A percentile compares a stretch with the other conserved stretches of the same genome.
phyloP scores from a whole-genome alignment of 2,888 invertebrate genomes.

The Metallyticus violacea region DNA sequence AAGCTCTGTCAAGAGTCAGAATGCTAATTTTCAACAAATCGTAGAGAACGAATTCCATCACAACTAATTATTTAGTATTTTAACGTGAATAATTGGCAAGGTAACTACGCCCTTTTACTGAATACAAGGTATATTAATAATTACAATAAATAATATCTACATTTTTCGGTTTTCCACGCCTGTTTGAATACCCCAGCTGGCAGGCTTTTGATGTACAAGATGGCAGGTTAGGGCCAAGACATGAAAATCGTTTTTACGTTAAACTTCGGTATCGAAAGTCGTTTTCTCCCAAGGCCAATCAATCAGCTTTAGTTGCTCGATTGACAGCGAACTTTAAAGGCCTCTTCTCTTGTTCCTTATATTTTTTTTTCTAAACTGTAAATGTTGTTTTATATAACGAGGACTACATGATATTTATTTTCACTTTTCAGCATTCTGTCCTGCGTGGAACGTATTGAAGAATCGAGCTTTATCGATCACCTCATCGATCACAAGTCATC shows the following conservation, averaged over 20 bases:
- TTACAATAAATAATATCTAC: too few species aligned
- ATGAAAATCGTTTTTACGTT: background rate
- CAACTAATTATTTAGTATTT: too few species aligned
- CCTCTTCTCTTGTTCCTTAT: background rate
- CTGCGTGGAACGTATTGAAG: slow-evolving; percentile 11
- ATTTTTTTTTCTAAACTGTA: background rate
- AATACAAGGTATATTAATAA: too few species aligned
- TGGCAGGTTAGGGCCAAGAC: background rate
- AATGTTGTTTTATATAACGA: background rate
- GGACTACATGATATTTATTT: slow-evolving; percentile 1
- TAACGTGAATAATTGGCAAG: too few species aligned
- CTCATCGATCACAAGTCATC: background rate
- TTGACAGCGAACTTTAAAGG: background rate
- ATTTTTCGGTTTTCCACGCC: background rate
- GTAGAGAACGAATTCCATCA: too few species aligned
- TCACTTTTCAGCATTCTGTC: slow-evolving; percentile 5
- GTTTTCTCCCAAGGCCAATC: background rate
- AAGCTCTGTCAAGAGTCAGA: too few species aligned
- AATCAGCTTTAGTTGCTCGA: slow-evolving; percentile 5
- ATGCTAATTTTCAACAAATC: too few species aligned
- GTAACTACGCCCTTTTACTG: too few species aligned
- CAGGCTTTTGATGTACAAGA: background rate
- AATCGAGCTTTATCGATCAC: slow-evolving; percentile 5
- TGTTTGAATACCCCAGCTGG: background rate
- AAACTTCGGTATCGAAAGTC: background rate